Evolutionary conservation across 2,113 vertebrate genomes (phyloP).

Genomic region (Pica pica): DNA sequence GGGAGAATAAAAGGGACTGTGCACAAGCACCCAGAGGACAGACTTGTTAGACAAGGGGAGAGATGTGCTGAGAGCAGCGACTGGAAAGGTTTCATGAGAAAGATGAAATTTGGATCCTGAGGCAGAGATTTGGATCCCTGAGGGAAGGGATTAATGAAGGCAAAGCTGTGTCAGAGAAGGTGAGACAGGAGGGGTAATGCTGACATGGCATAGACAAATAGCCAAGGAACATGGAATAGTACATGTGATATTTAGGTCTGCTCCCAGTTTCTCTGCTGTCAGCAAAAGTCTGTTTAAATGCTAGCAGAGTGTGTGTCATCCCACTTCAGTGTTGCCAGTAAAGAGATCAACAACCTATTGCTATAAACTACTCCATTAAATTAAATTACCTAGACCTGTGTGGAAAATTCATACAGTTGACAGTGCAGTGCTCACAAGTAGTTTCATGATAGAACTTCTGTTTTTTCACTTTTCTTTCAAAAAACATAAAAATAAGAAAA

Average conservation of each 20-base stretch:
- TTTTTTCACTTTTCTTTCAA: conserved; percentile 23
- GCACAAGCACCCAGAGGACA: background rate
- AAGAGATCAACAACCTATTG: background rate
- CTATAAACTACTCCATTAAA: background rate
- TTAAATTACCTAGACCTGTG: background rate
- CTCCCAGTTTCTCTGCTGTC: background rate
- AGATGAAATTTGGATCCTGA: background rate
- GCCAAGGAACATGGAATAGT: background rate
- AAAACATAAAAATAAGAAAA: background rate
- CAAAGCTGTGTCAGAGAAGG: background rate
- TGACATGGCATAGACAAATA: background rate
- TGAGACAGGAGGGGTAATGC: background rate
- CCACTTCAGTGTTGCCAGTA: background rate
- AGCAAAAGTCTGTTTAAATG: conserved; percentile 20
- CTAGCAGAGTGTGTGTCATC: conserved; percentile 5
- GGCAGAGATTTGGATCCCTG: background rate
- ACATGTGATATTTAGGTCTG: background rate
- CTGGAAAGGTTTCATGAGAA: background rate
- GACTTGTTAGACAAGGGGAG: background rate
- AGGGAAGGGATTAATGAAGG: background rate
- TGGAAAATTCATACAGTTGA: conserved; percentile 8
- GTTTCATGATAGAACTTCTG: background rate
- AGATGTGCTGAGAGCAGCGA: background rate
- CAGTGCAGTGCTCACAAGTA: background rate
- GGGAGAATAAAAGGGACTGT: background rate